phyloP scores from a whole-genome alignment of 2,797 vertebrate genomes.

The Tolypeutes matacus region DNA sequence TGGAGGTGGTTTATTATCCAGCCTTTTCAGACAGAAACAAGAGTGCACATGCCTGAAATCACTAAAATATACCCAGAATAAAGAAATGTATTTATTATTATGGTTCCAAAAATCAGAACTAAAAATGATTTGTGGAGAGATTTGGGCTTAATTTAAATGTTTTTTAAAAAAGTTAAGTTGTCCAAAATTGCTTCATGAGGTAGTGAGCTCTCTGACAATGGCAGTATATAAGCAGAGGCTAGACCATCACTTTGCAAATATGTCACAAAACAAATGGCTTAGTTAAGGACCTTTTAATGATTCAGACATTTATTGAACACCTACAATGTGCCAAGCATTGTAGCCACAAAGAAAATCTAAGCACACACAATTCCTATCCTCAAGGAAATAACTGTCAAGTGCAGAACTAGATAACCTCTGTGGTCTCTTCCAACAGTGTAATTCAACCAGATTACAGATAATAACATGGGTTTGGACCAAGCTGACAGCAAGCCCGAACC shows the following conservation, averaged over 20 bases:
- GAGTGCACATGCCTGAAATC: conserved; percentile 10
- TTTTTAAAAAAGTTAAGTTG: background rate
- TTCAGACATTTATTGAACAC: background rate
- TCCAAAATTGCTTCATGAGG: conserved; percentile 4
- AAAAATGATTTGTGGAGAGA: background rate
- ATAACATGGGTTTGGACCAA: conserved; percentile 60
- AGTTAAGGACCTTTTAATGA: background rate
- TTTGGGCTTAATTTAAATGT: background rate
- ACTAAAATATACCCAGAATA: conserved; percentile 31
- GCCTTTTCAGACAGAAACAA: conserved; percentile 25
- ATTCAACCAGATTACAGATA: conserved; percentile 76
- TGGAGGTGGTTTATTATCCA: background rate
- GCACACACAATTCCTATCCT: background rate
- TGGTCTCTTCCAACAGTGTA: conserved; percentile 43
- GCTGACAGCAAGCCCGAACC: conserved; percentile 70
- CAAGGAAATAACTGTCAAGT: background rate
- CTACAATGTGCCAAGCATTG: conserved; percentile 7
- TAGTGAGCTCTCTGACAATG: background rate
- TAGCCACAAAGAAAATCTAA: conserved; percentile 54
- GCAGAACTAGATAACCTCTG: conserved; percentile 65
- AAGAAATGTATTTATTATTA: background rate
- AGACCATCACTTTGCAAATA: background rate
- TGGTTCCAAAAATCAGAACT: conserved; percentile 1
- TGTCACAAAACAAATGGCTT: background rate
- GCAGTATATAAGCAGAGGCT: background rate